Evolutionary conservation across 2,113 vertebrate species (phyloP), one percentile per base, ranked within the genome.

Genomic region (Atrichornis clamosus): DNA sequence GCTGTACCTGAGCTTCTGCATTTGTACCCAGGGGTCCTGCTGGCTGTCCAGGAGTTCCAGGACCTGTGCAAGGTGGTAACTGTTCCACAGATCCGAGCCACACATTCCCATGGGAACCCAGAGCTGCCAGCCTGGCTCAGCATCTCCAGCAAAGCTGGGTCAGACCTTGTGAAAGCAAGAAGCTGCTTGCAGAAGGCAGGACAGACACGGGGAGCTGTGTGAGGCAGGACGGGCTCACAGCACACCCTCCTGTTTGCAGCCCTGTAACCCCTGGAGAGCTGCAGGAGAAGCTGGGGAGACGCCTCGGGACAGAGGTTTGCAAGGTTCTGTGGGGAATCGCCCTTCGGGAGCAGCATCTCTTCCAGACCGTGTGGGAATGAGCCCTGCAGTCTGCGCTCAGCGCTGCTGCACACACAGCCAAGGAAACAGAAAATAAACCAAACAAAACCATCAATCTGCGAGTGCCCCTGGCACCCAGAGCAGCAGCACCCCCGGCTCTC

Each of bases 361-460:
- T 10, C 15, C 73, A 39, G 41, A 3, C 18, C 28, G 8, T 2
- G 15, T 0, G 0, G 65, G 55, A 39, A 30, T 0, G 4, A 52
- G 81, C 64, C 26, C 47, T 19, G 85, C 24, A 2, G 33, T 6
- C 11, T 16, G n/a, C 7, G n/a, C 60, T 17, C 70, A 8, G 14
- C 1, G 6, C 55, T 50, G 16, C 2, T 20, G 49, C 63, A 15
- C 21, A 2, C 17, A 0, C 23, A 11, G 46, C 5, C 0, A 0
- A 35, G n/a, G 32, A 16, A n/a, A 46, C 24, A 44, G 9, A 14
- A 27, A 49, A 20, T 1, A 32, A 39, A 65, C 11, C 50, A 9
- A 27, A 9, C 13, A 3, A 19, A 27, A 42, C 20, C 0, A 1
- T 6, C 6, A 28, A 19, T 14, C 18, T 0, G 3, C 2, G 46